Evolutionary conservation across 1,140 invertebrate genomes (phyloP).

Genomic region (Drosophila burlai): DNA sequence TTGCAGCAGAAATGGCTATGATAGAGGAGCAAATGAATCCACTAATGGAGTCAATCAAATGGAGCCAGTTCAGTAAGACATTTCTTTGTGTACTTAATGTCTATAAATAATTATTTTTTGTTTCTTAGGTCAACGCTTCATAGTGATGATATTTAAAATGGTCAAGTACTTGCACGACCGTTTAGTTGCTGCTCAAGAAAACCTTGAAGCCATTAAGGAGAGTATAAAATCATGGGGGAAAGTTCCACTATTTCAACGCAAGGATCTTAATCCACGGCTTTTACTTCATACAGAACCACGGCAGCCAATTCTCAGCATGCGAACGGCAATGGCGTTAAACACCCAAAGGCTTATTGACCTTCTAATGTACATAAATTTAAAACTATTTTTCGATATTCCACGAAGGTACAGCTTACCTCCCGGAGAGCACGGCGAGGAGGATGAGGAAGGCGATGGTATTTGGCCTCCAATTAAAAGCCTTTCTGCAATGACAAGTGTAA

Average conservation of each 20-base stretch:
- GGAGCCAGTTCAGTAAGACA: constrained; percentile 87
- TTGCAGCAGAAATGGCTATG: constrained; percentile 86
- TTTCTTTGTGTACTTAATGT: neutral
- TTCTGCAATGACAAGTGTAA: constrained; percentile 47
- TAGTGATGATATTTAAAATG: constrained; percentile 58
- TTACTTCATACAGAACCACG: constrained; percentile 87
- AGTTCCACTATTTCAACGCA: constrained; percentile 87
- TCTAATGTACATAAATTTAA: constrained; percentile 87
- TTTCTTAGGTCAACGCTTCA: constrained; percentile 55
- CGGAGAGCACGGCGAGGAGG: constrained; percentile 59
- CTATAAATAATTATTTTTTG: neutral
- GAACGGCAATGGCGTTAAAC: constrained; percentile 74
- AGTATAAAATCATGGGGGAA: constrained; percentile 87
- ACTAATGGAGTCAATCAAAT: constrained; percentile 87
- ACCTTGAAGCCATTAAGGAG: constrained; percentile 82
- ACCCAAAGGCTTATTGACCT: constrained; percentile 87
- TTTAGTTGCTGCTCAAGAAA: constrained; percentile 87
- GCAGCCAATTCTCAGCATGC: constrained; percentile 78
- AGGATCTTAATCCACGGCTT: constrained; percentile 86
- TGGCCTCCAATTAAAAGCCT: constrained; percentile 57
- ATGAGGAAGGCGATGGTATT: constrained; percentile 49
- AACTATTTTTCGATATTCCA: constrained; percentile 86
- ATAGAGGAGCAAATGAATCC: constrained; percentile 87
- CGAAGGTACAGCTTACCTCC: constrained; percentile 50
- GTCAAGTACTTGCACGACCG: constrained; percentile 86